Base-by-base conservation (phyloP, 2,888 invertebrate genomes). In the Parascotia fuliginaria region DNA sequence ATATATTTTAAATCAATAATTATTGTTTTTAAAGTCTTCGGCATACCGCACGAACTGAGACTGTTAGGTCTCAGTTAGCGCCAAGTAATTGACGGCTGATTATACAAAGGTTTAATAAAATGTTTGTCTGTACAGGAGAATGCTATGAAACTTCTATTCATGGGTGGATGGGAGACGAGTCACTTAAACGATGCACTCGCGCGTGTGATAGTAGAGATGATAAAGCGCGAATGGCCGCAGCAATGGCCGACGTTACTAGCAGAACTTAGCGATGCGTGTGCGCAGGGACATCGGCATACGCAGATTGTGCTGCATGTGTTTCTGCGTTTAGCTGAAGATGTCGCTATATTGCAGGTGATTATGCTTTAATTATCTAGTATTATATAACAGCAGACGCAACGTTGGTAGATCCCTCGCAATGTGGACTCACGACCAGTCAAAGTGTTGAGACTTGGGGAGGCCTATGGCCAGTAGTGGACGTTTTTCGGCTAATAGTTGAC, bases 161-260 rank as follows among this genome's bases (percentile, higher is more conserved):
- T 97, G 50, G 96, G 96, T 9, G 95, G 95, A 9, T 94, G 95
- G 71, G 93, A 96, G 14, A 93, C 96, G 37, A 94, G 94, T 9
- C 97, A 97, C 73, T 94, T 97, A 67, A 97, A 97, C 82, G 97
- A 97, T 81, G 97, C 96, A 0, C 83, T 97, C 2, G 96, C 98
- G 9, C 93, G 98, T 38, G 96, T 98, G n/a, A 95, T 98, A 43
- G 98, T 99, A 0, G 98, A 99, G 89, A 98, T 99, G 95, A 96
- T 98, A 43, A 98, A 98, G 79, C 93, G 98, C 7, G 98, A 98
- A 81, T 99, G 98, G 99, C 99, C 99, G 0, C 98, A 98, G 79
- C 97, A 98, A 62, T 99, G 98, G 98, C 96, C 97, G 0, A 95
- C 96, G 0, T 84, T 99, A 24, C 84, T 98, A 22, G 92, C 94